Percentiles rank a stretch among this genome's conserved stretches.
Conservation (phyloP, 1,140 invertebrate genomes). For the Phymastichus coffea region DNA sequence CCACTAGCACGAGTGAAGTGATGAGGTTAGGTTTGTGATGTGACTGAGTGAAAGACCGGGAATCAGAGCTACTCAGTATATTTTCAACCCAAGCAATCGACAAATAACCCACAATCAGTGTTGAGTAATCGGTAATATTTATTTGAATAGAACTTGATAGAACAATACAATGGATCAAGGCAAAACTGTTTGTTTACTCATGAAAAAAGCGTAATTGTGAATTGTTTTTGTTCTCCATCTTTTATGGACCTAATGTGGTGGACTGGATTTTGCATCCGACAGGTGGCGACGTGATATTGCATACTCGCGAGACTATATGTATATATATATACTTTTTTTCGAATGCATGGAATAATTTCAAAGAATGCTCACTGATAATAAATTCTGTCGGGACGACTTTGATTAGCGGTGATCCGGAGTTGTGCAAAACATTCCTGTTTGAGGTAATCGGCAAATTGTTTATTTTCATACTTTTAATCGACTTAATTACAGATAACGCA, state of each 20-base stretch:
- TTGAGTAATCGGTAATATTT: too few species aligned
- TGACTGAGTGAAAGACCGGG: too few species aligned
- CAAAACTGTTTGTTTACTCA: too few species aligned
- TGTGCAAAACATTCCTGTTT: slow-evolving; percentile 44
- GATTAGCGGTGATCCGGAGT: slow-evolving; percentile 35
- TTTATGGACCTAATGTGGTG: neutral
- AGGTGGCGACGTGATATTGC: slow-evolving; percentile 10
- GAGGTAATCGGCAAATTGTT: slow-evolving; percentile 37
- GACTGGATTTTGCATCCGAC: neutral
- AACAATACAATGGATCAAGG: too few species aligned
- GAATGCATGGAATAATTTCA: neutral
- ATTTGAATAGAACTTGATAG: too few species aligned
- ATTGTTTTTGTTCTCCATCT: neutral
- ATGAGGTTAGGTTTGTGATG: too few species aligned
- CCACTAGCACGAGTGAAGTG: too few species aligned
- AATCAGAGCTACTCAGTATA: too few species aligned
- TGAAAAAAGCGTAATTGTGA: neutral
- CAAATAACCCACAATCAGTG: too few species aligned
- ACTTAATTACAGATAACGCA: neutral
- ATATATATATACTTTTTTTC: too few species aligned
- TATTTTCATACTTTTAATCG: neutral
- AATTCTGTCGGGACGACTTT: slow-evolving; percentile 34
- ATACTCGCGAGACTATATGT: too few species aligned
- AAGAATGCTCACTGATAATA: slow-evolving; percentile 9
- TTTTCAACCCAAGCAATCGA: too few species aligned